Percentiles rank a stretch among this genome's conserved stretches.
Conservation (phyloP, 2,113 vertebrate genomes). For the Lepisosteus osseus region DNA sequence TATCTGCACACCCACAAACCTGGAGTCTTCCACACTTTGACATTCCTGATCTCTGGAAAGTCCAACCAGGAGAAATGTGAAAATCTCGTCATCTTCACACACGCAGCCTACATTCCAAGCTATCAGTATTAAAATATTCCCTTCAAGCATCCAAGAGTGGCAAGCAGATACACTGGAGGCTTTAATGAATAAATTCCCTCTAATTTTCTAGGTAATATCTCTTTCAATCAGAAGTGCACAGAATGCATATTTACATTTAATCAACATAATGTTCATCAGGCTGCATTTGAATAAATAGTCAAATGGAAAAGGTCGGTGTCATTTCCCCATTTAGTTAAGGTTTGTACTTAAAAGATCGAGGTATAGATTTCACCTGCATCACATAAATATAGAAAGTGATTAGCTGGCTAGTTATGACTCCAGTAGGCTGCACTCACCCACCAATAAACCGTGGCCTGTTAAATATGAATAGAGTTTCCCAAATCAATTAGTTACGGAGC, state of each 20-base stretch:
- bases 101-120: background rate
- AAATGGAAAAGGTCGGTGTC: background rate
- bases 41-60: background rate
- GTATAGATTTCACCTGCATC: too few species aligned
- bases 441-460: too few species aligned
- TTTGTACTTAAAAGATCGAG: background rate
- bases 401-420: too few species aligned
- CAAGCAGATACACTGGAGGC: background rate
- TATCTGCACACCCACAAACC: background rate
- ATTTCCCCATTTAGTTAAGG: background rate
- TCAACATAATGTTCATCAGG: background rate
- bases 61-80: background rate
- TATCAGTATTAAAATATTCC: conserved; percentile 2
- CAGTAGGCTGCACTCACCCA: too few species aligned
- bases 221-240: conserved; percentile 1
- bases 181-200: conserved; percentile 1
- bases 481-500: too few species aligned
- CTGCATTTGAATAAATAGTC: background rate
- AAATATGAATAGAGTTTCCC: too few species aligned
- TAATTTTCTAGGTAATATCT: background rate
- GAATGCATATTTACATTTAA: conserved; percentile 4
- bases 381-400: too few species aligned
- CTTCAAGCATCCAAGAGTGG: background rate
- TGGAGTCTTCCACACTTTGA: background rate
- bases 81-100: background rate